These are phyloP conservation scores for Coenobita brevimanus DNA, from an alignment of 1,140 invertebrate genomes.

Conservation along the genomic window DNA sequence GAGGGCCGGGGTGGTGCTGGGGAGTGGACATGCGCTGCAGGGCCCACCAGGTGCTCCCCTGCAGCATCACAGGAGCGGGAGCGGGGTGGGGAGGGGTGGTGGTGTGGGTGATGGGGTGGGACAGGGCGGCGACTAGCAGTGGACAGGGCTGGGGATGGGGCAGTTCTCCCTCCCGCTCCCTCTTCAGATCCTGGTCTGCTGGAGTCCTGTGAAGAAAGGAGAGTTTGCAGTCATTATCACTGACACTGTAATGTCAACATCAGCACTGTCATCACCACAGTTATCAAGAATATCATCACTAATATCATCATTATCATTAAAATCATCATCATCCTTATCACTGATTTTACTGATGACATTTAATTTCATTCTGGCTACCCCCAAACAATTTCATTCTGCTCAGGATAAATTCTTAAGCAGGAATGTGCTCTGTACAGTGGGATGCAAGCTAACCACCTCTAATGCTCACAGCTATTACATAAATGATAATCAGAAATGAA, in stretches of 20 bases:
- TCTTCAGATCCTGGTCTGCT: slow-evolving; percentile 26
- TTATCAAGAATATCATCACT: background rate
- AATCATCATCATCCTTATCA: too few species aligned
- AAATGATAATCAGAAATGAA: too few species aligned
- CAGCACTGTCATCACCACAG: background rate
- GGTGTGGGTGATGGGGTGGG: slow-evolving; percentile 11
- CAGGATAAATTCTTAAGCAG: too few species aligned
- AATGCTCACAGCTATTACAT: too few species aligned
- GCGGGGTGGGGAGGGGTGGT: slow-evolving; percentile 50
- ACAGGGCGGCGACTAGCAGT: slow-evolving; percentile 48
- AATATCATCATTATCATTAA: too few species aligned
- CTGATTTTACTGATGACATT: too few species aligned
- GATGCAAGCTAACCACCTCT: too few species aligned
- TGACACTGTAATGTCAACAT: background rate
- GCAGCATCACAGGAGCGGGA: slow-evolving; percentile 43
- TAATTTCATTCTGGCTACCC: too few species aligned
- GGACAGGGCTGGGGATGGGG: slow-evolving; percentile 51
- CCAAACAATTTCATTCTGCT: too few species aligned
- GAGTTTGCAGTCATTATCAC: too few species aligned
- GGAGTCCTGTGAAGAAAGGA: background rate
- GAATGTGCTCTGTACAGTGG: too few species aligned
- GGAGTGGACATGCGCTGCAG: slow-evolving; percentile 29
- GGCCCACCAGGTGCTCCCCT: slow-evolving; percentile 19
- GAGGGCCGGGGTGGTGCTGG: slow-evolving; percentile 33
- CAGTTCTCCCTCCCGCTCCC: slow-evolving; percentile 2